Percentiles rank a stretch among this genome's conserved stretches.
These are phyloP conservation scores for Oriolus oriolus DNA, from an alignment of 2,113 vertebrate genomes.

Conservation along the genomic window DNA sequence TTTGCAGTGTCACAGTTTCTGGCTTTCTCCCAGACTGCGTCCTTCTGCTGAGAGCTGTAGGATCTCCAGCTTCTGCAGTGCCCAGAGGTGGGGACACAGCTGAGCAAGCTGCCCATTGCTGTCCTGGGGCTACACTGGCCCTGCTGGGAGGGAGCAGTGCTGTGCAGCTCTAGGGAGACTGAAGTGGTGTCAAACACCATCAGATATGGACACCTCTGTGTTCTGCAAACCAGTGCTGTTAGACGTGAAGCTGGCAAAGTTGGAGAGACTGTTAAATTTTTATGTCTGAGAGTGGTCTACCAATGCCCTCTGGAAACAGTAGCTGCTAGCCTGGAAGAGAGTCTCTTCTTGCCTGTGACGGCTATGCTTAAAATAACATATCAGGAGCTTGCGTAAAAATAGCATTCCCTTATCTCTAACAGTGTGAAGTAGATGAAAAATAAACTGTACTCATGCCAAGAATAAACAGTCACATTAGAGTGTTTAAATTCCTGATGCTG, in stretches of 20 bases:
- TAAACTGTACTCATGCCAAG: background rate
- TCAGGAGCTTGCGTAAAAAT: constrained; percentile 24
- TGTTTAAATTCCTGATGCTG: background rate
- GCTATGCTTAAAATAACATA: background rate
- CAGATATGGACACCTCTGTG: background rate
- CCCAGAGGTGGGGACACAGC: background rate
- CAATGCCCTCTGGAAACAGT: background rate
- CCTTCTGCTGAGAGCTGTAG: background rate
- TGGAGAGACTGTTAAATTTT: background rate
- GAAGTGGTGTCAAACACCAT: background rate
- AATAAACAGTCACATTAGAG: background rate
- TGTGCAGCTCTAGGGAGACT: rapidly evolving
- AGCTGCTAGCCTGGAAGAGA: background rate
- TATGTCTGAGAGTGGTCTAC: background rate
- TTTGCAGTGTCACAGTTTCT: background rate
- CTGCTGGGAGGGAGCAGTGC: background rate
- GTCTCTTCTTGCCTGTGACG: background rate
- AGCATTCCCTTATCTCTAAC: constrained; percentile 34
- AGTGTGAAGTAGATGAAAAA: constrained; percentile 35
- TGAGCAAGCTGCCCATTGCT: background rate
- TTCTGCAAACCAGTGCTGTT: background rate
- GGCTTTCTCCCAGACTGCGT: background rate
- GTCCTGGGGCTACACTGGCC: rapidly evolving
- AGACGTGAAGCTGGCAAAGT: background rate
- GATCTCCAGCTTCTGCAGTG: background rate